Evolutionary conservation across 2,888 invertebrate genomes (phyloP).

Genomic region (Eupithecia exiguata): DNA sequence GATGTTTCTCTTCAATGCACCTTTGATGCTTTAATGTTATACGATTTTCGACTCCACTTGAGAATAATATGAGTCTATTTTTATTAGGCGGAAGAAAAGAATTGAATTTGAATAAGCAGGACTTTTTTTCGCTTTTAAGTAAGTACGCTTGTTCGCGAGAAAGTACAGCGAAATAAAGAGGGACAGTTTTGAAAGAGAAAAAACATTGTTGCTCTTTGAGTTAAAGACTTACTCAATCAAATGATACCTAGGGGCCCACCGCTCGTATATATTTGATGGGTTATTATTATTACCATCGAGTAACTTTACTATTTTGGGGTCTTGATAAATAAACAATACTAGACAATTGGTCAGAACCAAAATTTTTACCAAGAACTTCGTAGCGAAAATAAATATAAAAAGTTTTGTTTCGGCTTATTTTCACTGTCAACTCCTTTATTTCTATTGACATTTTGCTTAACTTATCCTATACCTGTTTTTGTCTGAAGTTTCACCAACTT

Average conservation of each 20-base stretch:
- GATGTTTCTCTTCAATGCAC: conserved; percentile 47
- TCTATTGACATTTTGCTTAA: no score
- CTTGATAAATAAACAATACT: background rate
- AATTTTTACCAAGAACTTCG: background rate
- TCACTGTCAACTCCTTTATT: background rate
- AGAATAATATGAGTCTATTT: conserved; percentile 56
- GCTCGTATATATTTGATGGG: background rate
- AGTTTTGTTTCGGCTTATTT: background rate
- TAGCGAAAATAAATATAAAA: background rate
- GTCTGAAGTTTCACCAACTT: background rate
- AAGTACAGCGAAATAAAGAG: background rate
- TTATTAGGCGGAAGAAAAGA: conserved; percentile 51
- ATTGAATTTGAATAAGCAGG: conserved; percentile 7
- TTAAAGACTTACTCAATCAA: background rate
- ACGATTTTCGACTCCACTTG: conserved; percentile 69
- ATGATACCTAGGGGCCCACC: background rate
- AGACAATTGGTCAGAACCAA: background rate
- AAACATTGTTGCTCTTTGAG: background rate
- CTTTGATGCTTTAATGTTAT: conserved; percentile 70
- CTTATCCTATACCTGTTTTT: background rate
- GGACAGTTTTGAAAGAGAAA: background rate
- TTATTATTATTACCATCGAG: background rate
- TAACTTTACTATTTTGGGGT: background rate
- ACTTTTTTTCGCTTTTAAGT: conserved; percentile 25
- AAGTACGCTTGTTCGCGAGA: background rate